Evolutionary conservation across 2,888 invertebrate genomes (phyloP).

Genomic region (Eilema depressum): DNA sequence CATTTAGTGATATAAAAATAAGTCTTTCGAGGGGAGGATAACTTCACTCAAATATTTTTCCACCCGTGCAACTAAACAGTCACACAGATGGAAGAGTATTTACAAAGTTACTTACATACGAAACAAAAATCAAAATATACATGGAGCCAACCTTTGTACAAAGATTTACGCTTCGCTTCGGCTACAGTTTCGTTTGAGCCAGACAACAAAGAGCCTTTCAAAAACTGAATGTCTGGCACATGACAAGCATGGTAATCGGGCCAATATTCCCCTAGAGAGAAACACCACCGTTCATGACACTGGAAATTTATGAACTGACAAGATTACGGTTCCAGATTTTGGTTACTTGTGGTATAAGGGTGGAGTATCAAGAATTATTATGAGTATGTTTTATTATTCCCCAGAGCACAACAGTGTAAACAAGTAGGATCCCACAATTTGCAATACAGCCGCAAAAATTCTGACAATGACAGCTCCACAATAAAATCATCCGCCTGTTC

Average conservation of each 20-base stretch:
- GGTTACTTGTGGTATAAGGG: constrained; percentile 5
- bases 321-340: constrained; percentile 18
- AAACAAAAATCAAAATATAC: background rate
- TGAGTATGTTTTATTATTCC: constrained; percentile 20
- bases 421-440: constrained; percentile 25
- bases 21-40: background rate
- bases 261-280: constrained; percentile 19
- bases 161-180: background rate
- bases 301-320: constrained; percentile 26
- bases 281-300: constrained; percentile 7
- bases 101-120: background rate
- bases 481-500: constrained; percentile 36
- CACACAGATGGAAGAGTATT: background rate
- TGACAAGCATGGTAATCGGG: constrained; percentile 25
- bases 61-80: background rate
- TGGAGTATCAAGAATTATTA: constrained; percentile 16
- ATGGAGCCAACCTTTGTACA: background rate
- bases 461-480: constrained; percentile 40
- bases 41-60: background rate
- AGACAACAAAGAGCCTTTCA: constrained; percentile 13
- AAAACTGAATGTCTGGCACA: constrained; percentile 18
- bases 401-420: constrained; percentile 1
- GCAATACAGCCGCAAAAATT: constrained; percentile 25
- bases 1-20: background rate
- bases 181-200: background rate